Evolutionary conservation across 2,113 vertebrate genomes (phyloP).

Genomic region (Chaenogobius annularis): DNA sequence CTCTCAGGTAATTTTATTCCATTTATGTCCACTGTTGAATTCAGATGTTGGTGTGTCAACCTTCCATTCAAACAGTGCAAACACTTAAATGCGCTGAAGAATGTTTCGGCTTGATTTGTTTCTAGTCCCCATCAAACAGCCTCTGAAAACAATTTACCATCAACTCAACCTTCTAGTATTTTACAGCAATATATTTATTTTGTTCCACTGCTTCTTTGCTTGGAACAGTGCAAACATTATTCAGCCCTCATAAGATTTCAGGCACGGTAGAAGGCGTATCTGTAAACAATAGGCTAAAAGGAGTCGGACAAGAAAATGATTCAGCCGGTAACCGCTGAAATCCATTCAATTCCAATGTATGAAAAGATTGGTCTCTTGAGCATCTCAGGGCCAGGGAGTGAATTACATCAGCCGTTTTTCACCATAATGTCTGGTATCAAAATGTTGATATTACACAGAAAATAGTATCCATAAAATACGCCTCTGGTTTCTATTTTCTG

Average conservation of each 20-base stretch:
- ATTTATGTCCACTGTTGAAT: too few relatives aligned
- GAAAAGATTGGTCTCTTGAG: slow-evolving; percentile 66
- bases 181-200: slow-evolving; percentile 45
- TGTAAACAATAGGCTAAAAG: slow-evolving; percentile 61
- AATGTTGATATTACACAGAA: slow-evolving; percentile 45
- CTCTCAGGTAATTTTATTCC: too few relatives aligned
- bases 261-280: slow-evolving; percentile 58
- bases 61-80: neutral
- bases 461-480: slow-evolving; percentile 54
- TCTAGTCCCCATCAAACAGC: neutral
- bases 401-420: slow-evolving; percentile 58
- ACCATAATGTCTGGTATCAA: slow-evolving; percentile 50
- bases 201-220: slow-evolving; percentile 45
- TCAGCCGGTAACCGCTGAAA: slow-evolving; percentile 50
- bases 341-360: slow-evolving; percentile 56
- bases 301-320: slow-evolving; percentile 56
- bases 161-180: neutral
- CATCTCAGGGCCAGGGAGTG: slow-evolving; percentile 44
- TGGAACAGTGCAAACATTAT: slow-evolving; percentile 55
- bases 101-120: neutral
- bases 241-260: slow-evolving; percentile 46
- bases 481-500: slow-evolving; percentile 48
- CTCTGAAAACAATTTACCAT: too few relatives aligned
- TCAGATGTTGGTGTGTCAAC: neutral
- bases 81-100: neutral